Conservation (phyloP, 2,797 vertebrate genomes). For the Enteromius radiatus region DNA sequence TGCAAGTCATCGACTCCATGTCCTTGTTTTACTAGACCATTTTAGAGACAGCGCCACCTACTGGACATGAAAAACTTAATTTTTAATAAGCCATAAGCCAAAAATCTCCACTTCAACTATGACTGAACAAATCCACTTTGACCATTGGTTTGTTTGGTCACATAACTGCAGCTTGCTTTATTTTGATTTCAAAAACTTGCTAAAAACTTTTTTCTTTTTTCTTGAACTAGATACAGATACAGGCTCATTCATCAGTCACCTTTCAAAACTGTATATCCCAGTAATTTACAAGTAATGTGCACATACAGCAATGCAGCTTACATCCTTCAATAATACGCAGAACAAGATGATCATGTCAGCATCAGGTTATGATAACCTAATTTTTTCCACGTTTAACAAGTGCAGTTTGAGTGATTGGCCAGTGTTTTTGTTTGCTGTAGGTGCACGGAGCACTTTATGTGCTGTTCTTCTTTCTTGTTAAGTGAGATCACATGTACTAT, state of each 20-base stretch:
- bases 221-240: not conserved
- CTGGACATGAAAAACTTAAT: not conserved
- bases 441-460: not conserved
- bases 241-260: not conserved
- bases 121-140: not conserved
- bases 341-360: not conserved
- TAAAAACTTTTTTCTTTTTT: not conserved
- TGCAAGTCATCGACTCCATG: not conserved
- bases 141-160: not conserved
- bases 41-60: not conserved
- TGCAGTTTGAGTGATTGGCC: not conserved
- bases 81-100: not conserved
- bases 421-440: conserved; percentile 25
- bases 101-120: not conserved
- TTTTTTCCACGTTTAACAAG: not conserved
- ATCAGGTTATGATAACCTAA: not conserved
- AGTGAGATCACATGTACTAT: conserved; percentile 57
- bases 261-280: not conserved
- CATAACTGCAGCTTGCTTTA: not conserved
- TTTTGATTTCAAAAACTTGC: not conserved
- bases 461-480: conserved; percentile 46
- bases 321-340: not conserved
- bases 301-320: not conserved
- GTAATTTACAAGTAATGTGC: not conserved
- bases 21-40: not conserved